Conservation (phyloP, 1,140 invertebrate genomes). For the Trichonephila clavata region DNA sequence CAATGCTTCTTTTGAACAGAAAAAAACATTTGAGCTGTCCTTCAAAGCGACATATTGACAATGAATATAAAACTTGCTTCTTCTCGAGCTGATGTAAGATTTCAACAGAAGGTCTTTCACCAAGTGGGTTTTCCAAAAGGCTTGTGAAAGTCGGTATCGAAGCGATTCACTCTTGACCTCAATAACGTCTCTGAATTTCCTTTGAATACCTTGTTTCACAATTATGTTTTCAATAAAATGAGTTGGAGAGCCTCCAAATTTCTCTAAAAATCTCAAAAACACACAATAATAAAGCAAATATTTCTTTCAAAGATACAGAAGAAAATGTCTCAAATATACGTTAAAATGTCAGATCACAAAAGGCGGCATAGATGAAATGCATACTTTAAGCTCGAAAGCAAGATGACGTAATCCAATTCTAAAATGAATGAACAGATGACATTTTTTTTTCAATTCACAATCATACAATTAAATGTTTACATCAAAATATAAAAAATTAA, state of each 20-base stretch:
- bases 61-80: not conserved
- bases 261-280: not conserved
- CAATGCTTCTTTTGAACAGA: not conserved
- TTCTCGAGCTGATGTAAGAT: not conserved
- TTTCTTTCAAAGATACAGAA: constrained; percentile 48
- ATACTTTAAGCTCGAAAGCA: constrained; percentile 38
- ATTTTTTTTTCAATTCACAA: no score
- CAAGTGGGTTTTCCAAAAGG: not conserved
- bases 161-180: not conserved
- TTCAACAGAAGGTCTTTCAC: not conserved
- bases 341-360: constrained; percentile 27
- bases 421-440: not conserved
- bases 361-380: constrained; percentile 27
- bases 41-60: not conserved
- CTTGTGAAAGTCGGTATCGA: not conserved
- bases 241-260: not conserved
- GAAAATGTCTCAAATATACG: constrained; percentile 24
- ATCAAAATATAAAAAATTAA: no score
- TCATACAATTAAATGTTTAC: no score
- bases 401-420: constrained; percentile 9
- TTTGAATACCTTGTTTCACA: not conserved
- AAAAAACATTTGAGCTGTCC: not conserved
- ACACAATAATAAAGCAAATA: constrained; percentile 35
- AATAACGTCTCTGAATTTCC: not conserved
- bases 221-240: not conserved